A percentile compares a stretch with the other conserved stretches of the same genome.
phyloP scores from a whole-genome alignment of 2,797 vertebrate species.

The Halcyon chelicuti region DNA sequence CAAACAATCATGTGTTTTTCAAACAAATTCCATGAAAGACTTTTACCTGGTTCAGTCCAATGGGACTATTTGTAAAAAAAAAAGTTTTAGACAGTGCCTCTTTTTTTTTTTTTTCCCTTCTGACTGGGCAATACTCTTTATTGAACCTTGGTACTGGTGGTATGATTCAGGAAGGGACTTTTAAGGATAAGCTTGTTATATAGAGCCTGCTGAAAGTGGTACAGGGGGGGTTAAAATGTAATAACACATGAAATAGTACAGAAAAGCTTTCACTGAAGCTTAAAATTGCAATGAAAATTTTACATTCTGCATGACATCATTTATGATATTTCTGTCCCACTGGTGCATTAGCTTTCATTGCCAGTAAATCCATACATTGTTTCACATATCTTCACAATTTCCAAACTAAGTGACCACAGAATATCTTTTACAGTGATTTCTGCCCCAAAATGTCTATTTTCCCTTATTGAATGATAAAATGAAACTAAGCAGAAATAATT shows the following conservation, averaged over 20 bases:
- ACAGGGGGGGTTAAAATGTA: slow-evolving; percentile 1
- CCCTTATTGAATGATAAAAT: not conserved
- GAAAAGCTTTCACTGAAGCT: slow-evolving; percentile 54
- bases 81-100: not conserved
- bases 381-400: not conserved
- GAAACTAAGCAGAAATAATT: not conserved
- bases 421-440: not conserved
- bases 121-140: not conserved
- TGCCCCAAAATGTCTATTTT: not conserved
- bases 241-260: slow-evolving; percentile 32
- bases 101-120: not conserved
- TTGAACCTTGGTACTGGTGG: not conserved
- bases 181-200: not conserved
- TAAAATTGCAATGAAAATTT: slow-evolving; percentile 59
- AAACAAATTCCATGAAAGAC: not conserved
- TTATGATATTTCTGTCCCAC: slow-evolving; percentile 38
- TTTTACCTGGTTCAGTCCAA: not conserved
- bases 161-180: not conserved
- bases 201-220: not conserved
- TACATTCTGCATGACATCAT: slow-evolving; percentile 35
- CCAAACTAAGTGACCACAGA: not conserved
- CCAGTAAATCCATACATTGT: not conserved
- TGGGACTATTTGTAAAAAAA: not conserved
- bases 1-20: not conserved
- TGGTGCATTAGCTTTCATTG: slow-evolving; percentile 36